Base-by-base conservation (phyloP, 1,140 invertebrate genomes). In the Micrasema minimum region DNA sequence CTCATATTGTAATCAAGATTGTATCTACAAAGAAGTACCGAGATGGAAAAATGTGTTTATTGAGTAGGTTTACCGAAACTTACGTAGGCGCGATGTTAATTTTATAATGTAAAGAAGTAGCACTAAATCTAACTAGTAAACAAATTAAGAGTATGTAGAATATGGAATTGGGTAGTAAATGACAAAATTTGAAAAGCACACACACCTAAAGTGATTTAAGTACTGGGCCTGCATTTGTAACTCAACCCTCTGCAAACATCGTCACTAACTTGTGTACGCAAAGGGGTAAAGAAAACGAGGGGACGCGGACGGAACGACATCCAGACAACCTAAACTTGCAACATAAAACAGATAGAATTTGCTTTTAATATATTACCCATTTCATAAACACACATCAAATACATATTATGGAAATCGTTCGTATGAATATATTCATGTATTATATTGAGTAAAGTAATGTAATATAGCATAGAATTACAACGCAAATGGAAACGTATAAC, bases 201-300 rank as follows among this genome's bases (percentile, higher is more conserved):
- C 50, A 53, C 50, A 35, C 18, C 23, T 22, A 55, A 57, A 48
- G 38, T 31, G 41, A 23, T 35, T 38, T 53, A 38, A 55, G 48
- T 26, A 23, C 35, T 48, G 31, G 50, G 50, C 50, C 46, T 67
- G 46, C 50, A 67, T 67, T 67, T 67, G 65, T 67, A 67, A 68
- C 41, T 37, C 53, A 59, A 59, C 66, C 66, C 66, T 59, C 41
- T 9, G 41, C 66, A 68, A 59, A 68, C 66, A 59, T 16, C 14
- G n/a, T 37, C 31, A 59, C 26, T 37, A 37, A 59, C 26, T 37
- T 38, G 55, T 59, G 55, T 37, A 59, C 55, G 23, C 14, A 59
- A 59, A 38, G 35, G 35, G 26, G 26, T 38, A 41, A 38, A 59
- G 35, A 59, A 41, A 41, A 16, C n/a, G 10, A 14, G n/a, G 23